phyloP scores from a whole-genome alignment of 2,888 invertebrate species.

The Drosophila mercatorum region DNA sequence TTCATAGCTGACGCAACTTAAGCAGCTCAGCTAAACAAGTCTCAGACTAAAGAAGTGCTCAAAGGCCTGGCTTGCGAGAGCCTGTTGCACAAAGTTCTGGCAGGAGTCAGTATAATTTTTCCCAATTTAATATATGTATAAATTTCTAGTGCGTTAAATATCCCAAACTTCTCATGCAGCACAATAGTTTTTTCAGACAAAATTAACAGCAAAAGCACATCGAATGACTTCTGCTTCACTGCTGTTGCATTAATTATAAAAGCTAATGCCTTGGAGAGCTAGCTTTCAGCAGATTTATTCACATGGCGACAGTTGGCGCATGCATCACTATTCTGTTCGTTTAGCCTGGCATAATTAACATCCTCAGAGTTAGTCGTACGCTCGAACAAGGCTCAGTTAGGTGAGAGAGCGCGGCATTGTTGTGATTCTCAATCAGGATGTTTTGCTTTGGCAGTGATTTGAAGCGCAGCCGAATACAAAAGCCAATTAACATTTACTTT shows the following conservation, averaged over 20 bases:
- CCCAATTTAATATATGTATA: no score
- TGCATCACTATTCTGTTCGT: background rate
- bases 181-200: no score
- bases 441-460: constrained; percentile 21
- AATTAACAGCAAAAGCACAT: no score
- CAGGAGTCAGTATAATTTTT: no score
- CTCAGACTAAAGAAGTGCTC: no score
- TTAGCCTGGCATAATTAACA: background rate
- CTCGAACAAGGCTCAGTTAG: background rate
- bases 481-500: constrained; percentile 60
- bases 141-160: no score
- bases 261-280: background rate
- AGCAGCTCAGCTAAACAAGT: no score
- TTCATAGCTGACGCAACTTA: no score
- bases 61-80: no score
- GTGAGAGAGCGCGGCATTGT: background rate
- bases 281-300: background rate
- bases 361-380: background rate
- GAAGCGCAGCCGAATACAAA: constrained; percentile 25
- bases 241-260: background rate
- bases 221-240: background rate
- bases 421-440: constrained; percentile 15
- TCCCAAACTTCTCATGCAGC: no score
- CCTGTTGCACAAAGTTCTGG: no score
- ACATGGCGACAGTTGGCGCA: background rate